These are phyloP conservation scores for Pogonocichla stellata DNA, from an alignment of 2,113 vertebrate species.

Conservation along the genomic window DNA sequence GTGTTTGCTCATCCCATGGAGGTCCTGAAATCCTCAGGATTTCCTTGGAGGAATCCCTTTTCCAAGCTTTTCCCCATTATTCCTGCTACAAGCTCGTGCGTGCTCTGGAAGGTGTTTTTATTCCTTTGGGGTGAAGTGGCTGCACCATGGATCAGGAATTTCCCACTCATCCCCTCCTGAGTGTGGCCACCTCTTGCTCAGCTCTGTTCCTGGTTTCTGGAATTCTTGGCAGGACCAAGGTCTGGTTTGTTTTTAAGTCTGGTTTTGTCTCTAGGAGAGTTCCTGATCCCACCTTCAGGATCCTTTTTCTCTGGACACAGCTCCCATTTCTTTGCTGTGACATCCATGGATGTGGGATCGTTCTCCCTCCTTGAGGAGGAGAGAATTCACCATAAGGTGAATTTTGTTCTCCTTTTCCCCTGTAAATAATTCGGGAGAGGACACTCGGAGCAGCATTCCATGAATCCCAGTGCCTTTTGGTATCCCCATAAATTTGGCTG, in stretches of 20 bases:
- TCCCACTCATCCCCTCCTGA: neutral
- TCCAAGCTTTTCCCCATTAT: rapidly evolving
- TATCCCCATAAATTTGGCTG: rapidly evolving
- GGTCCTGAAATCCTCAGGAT: neutral
- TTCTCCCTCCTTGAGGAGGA: neutral
- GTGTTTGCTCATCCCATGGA: rapidly evolving
- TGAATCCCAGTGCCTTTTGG: rapidly evolving
- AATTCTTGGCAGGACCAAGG: neutral
- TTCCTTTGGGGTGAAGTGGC: neutral
- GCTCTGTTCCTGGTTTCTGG: neutral
- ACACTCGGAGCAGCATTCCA: neutral
- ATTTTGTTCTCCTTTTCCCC: neutral
- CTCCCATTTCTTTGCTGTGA: neutral
- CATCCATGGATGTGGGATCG: rapidly evolving
- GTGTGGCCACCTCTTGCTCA: rapidly evolving
- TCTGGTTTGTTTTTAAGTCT: neutral
- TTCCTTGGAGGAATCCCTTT: neutral
- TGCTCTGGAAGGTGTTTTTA: neutral
- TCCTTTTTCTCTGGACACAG: neutral
- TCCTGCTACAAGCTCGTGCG: rapidly evolving
- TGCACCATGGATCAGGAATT: rapidly evolving
- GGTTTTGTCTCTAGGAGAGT: neutral
- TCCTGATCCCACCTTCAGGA: neutral
- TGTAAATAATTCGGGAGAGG: rapidly evolving
- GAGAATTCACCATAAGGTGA: rapidly evolving